A percentile compares a stretch with the other conserved stretches of the same genome.
Evolutionary conservation across 2,888 invertebrate genomes (phyloP).

Genomic region (Lysandra coridon): DNA sequence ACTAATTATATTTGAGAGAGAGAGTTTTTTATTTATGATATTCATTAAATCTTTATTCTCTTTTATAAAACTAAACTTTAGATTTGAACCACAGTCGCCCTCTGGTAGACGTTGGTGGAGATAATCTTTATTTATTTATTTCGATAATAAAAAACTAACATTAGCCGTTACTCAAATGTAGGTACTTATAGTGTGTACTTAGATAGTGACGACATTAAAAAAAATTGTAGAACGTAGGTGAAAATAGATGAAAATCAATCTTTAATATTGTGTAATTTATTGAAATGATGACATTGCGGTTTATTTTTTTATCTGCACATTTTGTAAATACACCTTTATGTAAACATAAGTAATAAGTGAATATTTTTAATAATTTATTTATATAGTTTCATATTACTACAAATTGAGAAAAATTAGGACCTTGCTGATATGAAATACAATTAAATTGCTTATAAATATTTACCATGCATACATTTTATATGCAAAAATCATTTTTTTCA

Average conservation of each 20-base stretch:
- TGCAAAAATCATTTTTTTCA: neutral
- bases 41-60: neutral
- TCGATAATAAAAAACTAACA: neutral
- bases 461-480: neutral
- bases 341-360: constrained; percentile 3
- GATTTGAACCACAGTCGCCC: neutral
- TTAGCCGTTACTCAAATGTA: constrained; percentile 2
- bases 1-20: neutral
- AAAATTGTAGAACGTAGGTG: neutral
- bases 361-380: constrained; percentile 9
- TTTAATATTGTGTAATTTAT: constrained; percentile 26
- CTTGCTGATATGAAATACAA: neutral
- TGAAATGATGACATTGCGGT: neutral
- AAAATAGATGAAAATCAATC: neutral
- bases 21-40: neutral
- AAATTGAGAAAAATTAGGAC: neutral
- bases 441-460: neutral
- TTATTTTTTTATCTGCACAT: constrained; percentile 23
- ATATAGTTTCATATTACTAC: constrained; percentile 13
- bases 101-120: neutral
- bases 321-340: constrained; percentile 23
- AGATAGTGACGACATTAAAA: constrained; percentile 29
- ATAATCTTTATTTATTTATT: neutral
- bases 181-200: constrained; percentile 37
- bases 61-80: neutral